Evolutionary conservation across 2,888 invertebrate species (phyloP).

Genomic region (Megalurothrips usitatus): DNA sequence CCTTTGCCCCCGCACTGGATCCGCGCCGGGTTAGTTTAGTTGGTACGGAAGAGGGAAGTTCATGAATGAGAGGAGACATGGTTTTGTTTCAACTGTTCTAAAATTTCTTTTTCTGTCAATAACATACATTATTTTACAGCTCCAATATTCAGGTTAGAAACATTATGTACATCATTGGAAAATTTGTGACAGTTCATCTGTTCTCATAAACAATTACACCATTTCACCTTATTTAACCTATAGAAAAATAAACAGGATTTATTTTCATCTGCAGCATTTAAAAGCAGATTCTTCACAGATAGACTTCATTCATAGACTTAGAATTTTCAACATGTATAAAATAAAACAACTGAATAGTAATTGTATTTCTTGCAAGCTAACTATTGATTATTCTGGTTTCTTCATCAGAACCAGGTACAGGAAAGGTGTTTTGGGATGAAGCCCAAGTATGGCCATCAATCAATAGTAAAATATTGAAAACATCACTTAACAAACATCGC

Average conservation of each 20-base stretch:
- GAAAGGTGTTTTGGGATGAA: conserved; percentile 17
- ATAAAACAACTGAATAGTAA: conserved; percentile 27
- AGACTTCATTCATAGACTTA: neutral
- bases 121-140: conserved; percentile 22
- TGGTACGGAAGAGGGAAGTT: too few species aligned
- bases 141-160: conserved; percentile 21
- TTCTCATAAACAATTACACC: conserved; percentile 22
- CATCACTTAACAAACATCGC: conserved; percentile 12
- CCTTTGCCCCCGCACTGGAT: too few species aligned
- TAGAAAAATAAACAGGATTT: conserved; percentile 26
- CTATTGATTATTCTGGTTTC: too few species aligned
- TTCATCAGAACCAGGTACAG: neutral
- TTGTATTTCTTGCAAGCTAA: neutral
- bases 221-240: conserved; percentile 12
- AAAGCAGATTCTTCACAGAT: conserved; percentile 11
- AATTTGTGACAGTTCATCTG: conserved; percentile 11
- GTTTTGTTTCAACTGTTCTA: conserved; percentile 16
- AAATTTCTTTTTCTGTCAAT: conserved; percentile 25
- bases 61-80: too few species aligned
- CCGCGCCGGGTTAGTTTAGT: too few species aligned
- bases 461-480: neutral
- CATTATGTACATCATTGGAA: conserved; percentile 25
- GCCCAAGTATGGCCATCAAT: conserved; percentile 15
- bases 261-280: conserved; percentile 8
- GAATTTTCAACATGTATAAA: conserved; percentile 27